Evolutionary conservation across 2,113 vertebrate species (phyloP).

Genomic region (Odontesthes bonariensis): DNA sequence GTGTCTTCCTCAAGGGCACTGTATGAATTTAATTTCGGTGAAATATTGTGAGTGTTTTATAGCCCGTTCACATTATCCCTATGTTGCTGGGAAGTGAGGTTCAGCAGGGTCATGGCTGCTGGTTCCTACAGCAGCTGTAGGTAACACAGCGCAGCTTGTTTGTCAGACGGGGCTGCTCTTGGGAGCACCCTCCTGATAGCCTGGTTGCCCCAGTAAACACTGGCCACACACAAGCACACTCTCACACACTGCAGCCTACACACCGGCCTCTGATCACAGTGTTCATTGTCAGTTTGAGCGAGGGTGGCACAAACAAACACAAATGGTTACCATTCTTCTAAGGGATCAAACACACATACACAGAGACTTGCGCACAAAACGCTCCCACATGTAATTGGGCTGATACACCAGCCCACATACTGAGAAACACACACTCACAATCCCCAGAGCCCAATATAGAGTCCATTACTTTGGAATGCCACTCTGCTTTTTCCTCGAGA

Average conservation of each 20-base stretch:
- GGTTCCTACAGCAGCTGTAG: slow-evolving; percentile 33
- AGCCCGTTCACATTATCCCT: slow-evolving; percentile 12
- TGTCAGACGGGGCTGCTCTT: slow-evolving; percentile 36
- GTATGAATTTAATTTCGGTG: background rate
- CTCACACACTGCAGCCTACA: slow-evolving; percentile 37
- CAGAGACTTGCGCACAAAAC: slow-evolving; percentile 36
- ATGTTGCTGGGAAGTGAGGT: background rate
- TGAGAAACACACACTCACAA: slow-evolving; percentile 48
- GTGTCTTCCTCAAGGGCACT: background rate
- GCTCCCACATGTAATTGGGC: slow-evolving; percentile 42
- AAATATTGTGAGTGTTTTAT: slow-evolving; percentile 2
- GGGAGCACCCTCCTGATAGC: slow-evolving; percentile 47
- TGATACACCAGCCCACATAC: slow-evolving; percentile 63
- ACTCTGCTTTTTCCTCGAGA: slow-evolving; percentile 58
- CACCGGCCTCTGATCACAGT: slow-evolving; percentile 59
- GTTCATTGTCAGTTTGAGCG: slow-evolving; percentile 59
- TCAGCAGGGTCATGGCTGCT: slow-evolving; percentile 19
- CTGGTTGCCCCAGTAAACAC: slow-evolving; percentile 43
- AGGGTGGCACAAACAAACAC: slow-evolving; percentile 69
- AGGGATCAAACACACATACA: slow-evolving; percentile 52
- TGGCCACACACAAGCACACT: slow-evolving; percentile 47
- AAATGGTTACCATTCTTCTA: slow-evolving; percentile 59
- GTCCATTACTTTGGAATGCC: slow-evolving; percentile 67
- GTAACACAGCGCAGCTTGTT: slow-evolving; percentile 53
- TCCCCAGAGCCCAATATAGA: slow-evolving; percentile 66